Conservation (phyloP, 2,113 vertebrate species). For the Cryptomyrus ogoouensis region DNA sequence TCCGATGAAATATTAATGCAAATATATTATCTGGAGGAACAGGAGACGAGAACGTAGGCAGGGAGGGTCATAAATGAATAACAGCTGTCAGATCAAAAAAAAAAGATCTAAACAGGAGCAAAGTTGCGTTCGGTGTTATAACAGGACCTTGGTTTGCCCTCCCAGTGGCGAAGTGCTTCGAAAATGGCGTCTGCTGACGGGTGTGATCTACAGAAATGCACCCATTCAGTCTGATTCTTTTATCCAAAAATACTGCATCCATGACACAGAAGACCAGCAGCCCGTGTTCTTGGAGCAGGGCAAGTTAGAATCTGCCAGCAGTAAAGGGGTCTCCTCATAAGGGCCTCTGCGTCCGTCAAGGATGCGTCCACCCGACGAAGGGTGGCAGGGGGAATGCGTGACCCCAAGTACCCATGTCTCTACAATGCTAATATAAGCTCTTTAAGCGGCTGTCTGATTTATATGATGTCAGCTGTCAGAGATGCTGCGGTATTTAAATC, state of each 20-base stretch:
- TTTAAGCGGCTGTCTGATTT: constrained; percentile 11
- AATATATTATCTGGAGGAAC: constrained; percentile 68
- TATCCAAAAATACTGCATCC: neutral
- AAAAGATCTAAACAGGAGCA: neutral
- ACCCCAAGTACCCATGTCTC: neutral
- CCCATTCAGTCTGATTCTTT: neutral
- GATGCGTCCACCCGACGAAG: neutral
- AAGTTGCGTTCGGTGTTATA: neutral
- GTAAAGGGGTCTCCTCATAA: neutral
- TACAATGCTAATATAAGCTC: neutral
- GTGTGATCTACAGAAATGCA: neutral
- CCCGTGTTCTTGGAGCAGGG: neutral
- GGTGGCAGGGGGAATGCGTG: neutral
- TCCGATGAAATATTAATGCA: constrained; percentile 71
- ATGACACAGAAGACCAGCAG: neutral
- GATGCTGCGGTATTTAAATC: neutral
- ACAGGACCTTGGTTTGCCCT: neutral
- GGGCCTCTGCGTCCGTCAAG: neutral
- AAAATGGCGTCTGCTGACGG: neutral
- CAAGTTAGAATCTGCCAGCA: neutral
- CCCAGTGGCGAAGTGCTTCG: neutral
- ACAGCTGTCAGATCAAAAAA: constrained; percentile 50
- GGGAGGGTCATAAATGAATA: constrained; percentile 62
- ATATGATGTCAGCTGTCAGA: constrained; percentile 17
- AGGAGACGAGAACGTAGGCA: constrained; percentile 63